phyloP scores from a whole-genome alignment of 2,888 invertebrate genomes.

The Eilema sororculum region DNA sequence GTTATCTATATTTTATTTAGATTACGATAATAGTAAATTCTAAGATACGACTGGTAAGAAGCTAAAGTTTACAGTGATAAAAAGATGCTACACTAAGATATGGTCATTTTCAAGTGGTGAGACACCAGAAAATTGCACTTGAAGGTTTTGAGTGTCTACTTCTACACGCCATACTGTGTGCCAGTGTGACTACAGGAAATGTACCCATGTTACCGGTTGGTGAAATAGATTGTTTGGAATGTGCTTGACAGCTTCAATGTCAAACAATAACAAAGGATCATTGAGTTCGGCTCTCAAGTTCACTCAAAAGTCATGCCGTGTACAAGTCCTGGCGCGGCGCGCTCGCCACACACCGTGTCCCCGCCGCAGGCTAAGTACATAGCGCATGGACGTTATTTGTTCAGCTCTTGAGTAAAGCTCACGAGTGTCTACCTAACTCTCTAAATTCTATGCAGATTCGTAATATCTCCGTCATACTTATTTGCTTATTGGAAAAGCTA shows the following conservation, averaged over 20 bases:
- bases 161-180: neutral
- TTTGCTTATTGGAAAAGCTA: neutral
- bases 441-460: neutral
- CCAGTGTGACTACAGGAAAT: neutral
- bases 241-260: neutral
- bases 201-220: neutral
- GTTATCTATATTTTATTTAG: neutral
- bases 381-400: conserved; percentile 20
- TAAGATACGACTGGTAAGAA: neutral
- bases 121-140: conserved; percentile 3
- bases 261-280: neutral
- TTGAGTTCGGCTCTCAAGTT: conserved; percentile 2
- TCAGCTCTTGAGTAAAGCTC: conserved; percentile 28
- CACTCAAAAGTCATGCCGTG: neutral
- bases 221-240: neutral
- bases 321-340: conserved; percentile 16
- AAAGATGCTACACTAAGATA: neutral
- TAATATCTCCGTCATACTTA: neutral
- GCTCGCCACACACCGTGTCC: conserved; percentile 27
- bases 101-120: neutral
- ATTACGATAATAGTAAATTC: neutral
- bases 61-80: neutral
- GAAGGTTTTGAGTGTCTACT: neutral
- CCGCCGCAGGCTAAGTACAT: conserved; percentile 36
- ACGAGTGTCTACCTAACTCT: conserved; percentile 15